These are phyloP conservation scores for Zoroaster sp. DNA, from an alignment of 53 echinoderm and acorn worm species.

Conservation along the genomic window DNA sequence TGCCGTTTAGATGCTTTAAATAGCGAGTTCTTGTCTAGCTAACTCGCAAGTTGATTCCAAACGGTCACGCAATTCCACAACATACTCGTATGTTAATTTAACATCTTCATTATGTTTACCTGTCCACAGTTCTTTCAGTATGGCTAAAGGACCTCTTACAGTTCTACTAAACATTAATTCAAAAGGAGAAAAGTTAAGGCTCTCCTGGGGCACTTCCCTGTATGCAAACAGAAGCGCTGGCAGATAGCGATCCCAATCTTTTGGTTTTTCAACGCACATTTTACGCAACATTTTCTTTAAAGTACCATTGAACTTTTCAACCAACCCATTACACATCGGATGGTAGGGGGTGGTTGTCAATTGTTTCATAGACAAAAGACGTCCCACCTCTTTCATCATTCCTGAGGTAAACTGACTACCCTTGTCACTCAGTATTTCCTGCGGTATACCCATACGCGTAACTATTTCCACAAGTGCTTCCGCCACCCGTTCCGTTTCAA, in stretches of 20 bases:
- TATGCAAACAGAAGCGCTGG: slow-evolving; percentile 71
- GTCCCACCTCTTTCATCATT: slow-evolving; percentile 46
- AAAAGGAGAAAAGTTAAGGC: slow-evolving; percentile 70
- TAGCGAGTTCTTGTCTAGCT: slow-evolving; percentile 38
- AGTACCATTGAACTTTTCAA: slow-evolving; percentile 74
- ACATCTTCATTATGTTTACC: slow-evolving; percentile 38
- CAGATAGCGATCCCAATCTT: slow-evolving; percentile 70
- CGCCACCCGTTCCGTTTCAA: slow-evolving; percentile 68
- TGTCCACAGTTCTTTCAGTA: slow-evolving; percentile 26
- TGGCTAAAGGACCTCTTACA: slow-evolving; percentile 66
- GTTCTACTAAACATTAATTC: slow-evolving; percentile 65
- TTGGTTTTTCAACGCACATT: slow-evolving; percentile 62
- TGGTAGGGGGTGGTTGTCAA: slow-evolving; percentile 72
- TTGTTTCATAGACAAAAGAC: slow-evolving; percentile 63
- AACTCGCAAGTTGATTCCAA: slow-evolving; percentile 60
- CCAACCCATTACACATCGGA: slow-evolving; percentile 72
- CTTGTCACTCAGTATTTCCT: slow-evolving; percentile 60
- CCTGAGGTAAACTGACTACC: slow-evolving; percentile 71
- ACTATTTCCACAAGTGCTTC: slow-evolving; percentile 72
- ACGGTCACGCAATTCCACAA: slow-evolving; percentile 47
- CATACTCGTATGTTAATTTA: slow-evolving; percentile 63
- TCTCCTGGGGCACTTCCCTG: slow-evolving; percentile 67
- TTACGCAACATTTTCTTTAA: slow-evolving; percentile 63
- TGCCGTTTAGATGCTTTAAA: slow-evolving; percentile 30
- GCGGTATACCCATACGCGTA: slow-evolving; percentile 39